Evolutionary conservation across 2,797 vertebrate genomes (phyloP).

Genomic region (Pseudotriccus pelzelni): DNA sequence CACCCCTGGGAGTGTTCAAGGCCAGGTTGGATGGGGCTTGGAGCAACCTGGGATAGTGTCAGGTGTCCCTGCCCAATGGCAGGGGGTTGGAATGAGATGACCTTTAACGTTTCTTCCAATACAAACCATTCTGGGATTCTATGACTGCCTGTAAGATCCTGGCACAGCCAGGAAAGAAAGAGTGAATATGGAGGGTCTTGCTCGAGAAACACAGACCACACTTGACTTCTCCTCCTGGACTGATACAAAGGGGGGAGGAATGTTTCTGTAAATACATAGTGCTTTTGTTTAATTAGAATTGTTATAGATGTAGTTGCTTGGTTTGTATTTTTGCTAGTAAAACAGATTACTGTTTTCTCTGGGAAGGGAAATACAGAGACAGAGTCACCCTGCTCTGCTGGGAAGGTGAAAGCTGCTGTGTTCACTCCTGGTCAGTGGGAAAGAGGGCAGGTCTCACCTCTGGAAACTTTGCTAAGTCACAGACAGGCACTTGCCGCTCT

Average conservation of each 20-base stretch:
- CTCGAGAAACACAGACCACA: not conserved
- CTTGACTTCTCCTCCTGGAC: too few relatives aligned
- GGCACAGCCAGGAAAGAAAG: not conserved
- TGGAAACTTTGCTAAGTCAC: not conserved
- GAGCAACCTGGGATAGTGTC: fast-evolving
- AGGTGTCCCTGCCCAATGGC: not conserved
- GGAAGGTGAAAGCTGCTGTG: not conserved
- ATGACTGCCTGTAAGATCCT: not conserved
- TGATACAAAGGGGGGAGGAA: too few relatives aligned
- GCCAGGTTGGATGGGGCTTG: fast-evolving
- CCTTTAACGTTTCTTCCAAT: not conserved
- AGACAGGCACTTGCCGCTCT: not conserved
- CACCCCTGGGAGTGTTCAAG: not conserved
- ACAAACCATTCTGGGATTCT: not conserved
- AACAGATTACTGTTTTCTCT: not conserved
- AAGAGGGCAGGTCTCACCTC: not conserved
- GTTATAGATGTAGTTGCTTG: too few relatives aligned
- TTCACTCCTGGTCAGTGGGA: not conserved
- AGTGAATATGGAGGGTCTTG: not conserved
- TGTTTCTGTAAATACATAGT: too few relatives aligned
- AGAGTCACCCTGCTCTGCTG: not conserved
- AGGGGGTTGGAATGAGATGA: fast-evolving
- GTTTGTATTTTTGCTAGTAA: too few relatives aligned
- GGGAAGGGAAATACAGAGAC: not conserved
- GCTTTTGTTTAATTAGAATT: too few relatives aligned